Conservation (phyloP, 2,113 vertebrate species). For the Myiagra hebetior region DNA sequence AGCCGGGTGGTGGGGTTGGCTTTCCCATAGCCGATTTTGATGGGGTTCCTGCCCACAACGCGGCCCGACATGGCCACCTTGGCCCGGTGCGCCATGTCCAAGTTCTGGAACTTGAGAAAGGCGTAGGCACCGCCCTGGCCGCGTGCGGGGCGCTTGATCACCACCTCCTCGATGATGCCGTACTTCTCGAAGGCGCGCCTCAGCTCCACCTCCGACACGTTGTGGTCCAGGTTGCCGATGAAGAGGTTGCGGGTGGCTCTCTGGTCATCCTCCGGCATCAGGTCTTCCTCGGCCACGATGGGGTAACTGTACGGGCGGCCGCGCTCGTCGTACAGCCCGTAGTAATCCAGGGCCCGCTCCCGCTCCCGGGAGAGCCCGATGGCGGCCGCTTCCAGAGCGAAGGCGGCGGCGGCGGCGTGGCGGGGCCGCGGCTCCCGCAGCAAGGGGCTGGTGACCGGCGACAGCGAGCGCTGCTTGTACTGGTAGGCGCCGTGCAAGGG, state of each 20-base stretch:
- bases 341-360: conserved; percentile 89
- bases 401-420: conserved; percentile 73
- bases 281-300: conserved; percentile 85
- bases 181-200: conserved; percentile 94
- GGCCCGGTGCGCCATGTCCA: conserved; percentile 96
- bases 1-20: conserved; percentile 95
- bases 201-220: conserved; percentile 88
- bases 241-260: conserved; percentile 95
- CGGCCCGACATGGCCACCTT: conserved; percentile 98
- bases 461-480: conserved; percentile 88
- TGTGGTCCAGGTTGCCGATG: conserved; percentile 93
- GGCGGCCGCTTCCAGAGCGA: conserved; percentile 82
- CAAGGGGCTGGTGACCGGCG: conserved; percentile 81
- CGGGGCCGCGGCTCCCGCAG: conserved; percentile 82
- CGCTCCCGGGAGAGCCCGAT: conserved; percentile 83
- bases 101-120: conserved; percentile 97
- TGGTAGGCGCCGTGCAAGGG: conserved; percentile 83
- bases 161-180: conserved; percentile 93
- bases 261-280: conserved; percentile 96
- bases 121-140: conserved; percentile 93
- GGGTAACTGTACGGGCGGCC: conserved; percentile 85
- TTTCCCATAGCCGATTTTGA: conserved; percentile 97
- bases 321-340: conserved; percentile 88
- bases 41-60: conserved; percentile 88
- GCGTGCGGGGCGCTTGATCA: conserved; percentile 90